A percentile compares a stretch with the other conserved stretches of the same genome.
phyloP scores from a whole-genome alignment of 2,113 vertebrate species.

The Bombycilla garrulus region DNA sequence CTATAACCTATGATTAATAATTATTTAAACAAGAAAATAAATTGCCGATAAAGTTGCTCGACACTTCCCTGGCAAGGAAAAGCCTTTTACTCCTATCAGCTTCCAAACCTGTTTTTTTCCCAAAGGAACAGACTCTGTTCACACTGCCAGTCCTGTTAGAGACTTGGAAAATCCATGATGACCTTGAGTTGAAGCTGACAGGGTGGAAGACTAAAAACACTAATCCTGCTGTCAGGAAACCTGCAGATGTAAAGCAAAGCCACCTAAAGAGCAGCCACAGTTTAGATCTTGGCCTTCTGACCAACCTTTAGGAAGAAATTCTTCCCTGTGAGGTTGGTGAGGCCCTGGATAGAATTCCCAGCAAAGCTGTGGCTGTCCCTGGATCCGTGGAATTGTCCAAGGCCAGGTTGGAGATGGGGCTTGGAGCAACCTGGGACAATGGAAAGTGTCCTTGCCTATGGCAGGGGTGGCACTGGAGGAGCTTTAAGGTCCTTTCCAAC shows the following conservation, averaged over 20 bases:
- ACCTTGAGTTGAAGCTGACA: not conserved
- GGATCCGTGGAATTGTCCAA: not conserved
- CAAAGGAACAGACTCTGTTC: not conserved
- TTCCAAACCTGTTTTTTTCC: not conserved
- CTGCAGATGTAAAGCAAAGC: not conserved
- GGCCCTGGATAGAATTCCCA: not conserved
- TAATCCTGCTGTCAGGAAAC: not conserved
- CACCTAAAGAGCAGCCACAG: not conserved
- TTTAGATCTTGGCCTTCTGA: not conserved
- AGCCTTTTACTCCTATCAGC: not conserved
- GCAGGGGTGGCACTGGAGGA: not conserved
- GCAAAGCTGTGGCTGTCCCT: not conserved
- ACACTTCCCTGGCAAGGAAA: not conserved
- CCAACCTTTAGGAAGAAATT: not conserved
- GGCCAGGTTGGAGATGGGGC: accelerated
- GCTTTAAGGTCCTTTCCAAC: not conserved
- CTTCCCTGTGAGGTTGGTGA: not conserved
- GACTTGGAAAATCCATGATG: not conserved
- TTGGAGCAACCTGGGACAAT: not conserved
- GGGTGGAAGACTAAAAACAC: not conserved
- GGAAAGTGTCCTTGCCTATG: not conserved
- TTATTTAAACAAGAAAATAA: not conserved
- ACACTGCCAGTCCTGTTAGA: not conserved
- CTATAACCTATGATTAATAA: not conserved
- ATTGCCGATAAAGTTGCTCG: not conserved